Evolutionary conservation across 2,113 vertebrate genomes (phyloP), one percentile per base, ranked within the genome.

Genomic region (Pseudopipra pipra): DNA sequence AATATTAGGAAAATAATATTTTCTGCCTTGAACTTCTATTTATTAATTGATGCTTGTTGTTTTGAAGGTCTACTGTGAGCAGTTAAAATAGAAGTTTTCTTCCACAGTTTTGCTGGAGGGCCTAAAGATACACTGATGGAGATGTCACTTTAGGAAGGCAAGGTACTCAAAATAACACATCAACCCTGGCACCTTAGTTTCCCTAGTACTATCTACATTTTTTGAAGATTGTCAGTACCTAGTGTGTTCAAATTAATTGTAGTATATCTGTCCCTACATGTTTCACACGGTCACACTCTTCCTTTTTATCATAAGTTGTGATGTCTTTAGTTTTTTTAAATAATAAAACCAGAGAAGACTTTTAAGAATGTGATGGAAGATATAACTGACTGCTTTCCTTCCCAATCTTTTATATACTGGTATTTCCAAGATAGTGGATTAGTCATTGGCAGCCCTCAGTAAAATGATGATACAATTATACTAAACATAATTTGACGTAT

Each of bases 381-480:
- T 65, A 88, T 72, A 85, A 25, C 23, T 78, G 81, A 44, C 7
- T 85, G 35, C 16, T 91, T 91, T 91, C 31, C 30, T 80, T 83
- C 39, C 31, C 54, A 30, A 6, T 77, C 56, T n/a, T 46, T 30
- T 77, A 86, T 52, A 30, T 33, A 44, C 52, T 4, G 14, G 17
- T 83, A 68, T 95, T 91, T 95, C 68, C 43, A 89, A 63, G 46
- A 70, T 0, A 91, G 65, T 47, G 27, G 56, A 82, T 94, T 94
- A 88, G 87, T 95, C 82, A 93, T 12, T 56, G 61, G 21, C 73
- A 96, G 54, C 43, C 49, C 67, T 93, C 86, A 92, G 72, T 62
- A 93, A 94, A 94, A 93, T n/a, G 47, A 93, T 91, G 56, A 90
- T 76, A 47, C 56, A 89, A 89, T 85, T 93, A 76, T 6, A n/a